Percentiles rank a stretch among this genome's conserved stretches.
Conservation (phyloP, 2,888 invertebrate genomes). For the Aphodius sticticus region DNA sequence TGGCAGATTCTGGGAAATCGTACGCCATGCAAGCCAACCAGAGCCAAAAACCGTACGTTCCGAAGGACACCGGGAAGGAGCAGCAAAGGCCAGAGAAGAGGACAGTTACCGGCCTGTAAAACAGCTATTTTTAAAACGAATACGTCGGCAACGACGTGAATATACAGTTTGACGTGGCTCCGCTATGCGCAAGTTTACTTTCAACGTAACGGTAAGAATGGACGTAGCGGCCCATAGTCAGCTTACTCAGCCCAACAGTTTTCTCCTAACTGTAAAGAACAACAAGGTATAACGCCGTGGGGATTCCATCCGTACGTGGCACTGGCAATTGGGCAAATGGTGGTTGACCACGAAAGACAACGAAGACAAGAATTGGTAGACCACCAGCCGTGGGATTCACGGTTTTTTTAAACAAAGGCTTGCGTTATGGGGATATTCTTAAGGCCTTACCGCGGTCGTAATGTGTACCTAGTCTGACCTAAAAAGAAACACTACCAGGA, state of each 20-base stretch:
- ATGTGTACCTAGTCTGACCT: too few relatives aligned
- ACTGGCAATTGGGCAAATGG: background rate
- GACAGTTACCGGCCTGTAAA: background rate
- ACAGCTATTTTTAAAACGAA: conserved; percentile 38
- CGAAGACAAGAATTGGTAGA: background rate
- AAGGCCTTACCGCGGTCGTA: too few relatives aligned
- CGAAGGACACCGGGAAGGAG: background rate
- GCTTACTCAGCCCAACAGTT: conserved; percentile 42
- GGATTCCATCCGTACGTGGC: background rate
- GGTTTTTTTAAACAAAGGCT: too few relatives aligned
- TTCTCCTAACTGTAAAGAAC: conserved; percentile 43
- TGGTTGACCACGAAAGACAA: background rate
- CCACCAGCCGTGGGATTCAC: background rate
- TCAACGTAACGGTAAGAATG: conserved; percentile 46
- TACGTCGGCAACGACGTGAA: conserved; percentile 27
- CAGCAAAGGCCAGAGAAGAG: background rate
- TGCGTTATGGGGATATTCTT: too few relatives aligned
- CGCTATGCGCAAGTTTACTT: conserved; percentile 49
- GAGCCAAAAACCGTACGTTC: conserved; percentile 15
- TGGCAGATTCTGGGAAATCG: background rate
- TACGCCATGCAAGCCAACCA: conserved; percentile 6
- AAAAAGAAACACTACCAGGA: too few relatives aligned
- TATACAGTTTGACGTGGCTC: conserved; percentile 29
- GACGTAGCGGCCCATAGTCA: background rate
- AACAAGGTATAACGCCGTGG: background rate